Evolutionary conservation across 1,140 invertebrate species (phyloP).

Genomic region (Ctenoplectra terminalis): DNA sequence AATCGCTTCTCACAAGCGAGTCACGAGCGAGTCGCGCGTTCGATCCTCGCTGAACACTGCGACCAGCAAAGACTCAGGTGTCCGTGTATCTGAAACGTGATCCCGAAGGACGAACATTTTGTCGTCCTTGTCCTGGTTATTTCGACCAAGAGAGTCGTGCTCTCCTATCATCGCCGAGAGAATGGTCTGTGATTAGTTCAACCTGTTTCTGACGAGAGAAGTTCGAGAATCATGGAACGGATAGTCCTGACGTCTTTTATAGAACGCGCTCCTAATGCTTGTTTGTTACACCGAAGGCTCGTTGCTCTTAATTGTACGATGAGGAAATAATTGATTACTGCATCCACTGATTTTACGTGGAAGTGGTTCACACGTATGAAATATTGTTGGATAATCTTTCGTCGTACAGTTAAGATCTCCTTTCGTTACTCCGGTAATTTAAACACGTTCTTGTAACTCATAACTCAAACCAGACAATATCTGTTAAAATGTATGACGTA

Average conservation of each 20-base stretch:
- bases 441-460: background rate
- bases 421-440: background rate
- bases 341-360: background rate
- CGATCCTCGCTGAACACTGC: background rate
- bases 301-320: background rate
- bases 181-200: background rate
- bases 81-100: background rate
- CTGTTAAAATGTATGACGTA: background rate
- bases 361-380: background rate
- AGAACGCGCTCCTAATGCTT: background rate
- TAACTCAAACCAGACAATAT: background rate
- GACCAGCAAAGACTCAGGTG: background rate
- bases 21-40: conserved; percentile 60
- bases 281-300: background rate
- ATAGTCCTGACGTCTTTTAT: background rate
- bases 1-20: conserved; percentile 72
- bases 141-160: background rate
- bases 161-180: background rate
- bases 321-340: background rate
- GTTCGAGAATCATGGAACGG: background rate
- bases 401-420: background rate
- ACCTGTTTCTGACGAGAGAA: background rate
- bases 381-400: background rate
- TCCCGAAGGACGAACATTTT: background rate
- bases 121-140: background rate